Conservation (phyloP, 2,113 vertebrate species). For the Cyrtonyx montezumae region DNA sequence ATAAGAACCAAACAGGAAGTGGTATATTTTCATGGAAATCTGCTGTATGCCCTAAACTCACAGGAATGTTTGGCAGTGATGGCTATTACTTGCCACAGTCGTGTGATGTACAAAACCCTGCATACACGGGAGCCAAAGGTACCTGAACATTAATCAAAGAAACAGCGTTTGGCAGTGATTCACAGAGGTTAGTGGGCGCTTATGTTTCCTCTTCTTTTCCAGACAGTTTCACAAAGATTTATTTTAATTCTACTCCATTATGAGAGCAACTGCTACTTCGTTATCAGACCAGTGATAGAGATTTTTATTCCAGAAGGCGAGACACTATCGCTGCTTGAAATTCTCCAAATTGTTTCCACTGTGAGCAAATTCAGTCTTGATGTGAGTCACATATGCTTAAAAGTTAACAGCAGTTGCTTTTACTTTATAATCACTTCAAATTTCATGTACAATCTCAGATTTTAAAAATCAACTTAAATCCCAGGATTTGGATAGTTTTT, state of each 20-base stretch:
- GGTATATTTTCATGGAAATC: neutral
- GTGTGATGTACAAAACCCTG: neutral
- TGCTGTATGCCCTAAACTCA: neutral
- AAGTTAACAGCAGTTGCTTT: conserved; percentile 9
- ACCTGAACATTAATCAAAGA: neutral
- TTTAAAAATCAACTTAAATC: neutral
- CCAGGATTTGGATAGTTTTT: neutral
- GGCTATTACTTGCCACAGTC: neutral
- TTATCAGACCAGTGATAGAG: neutral
- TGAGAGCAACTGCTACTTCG: neutral
- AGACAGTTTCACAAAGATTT: neutral
- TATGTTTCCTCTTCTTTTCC: neutral
- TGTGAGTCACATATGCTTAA: conserved; percentile 17
- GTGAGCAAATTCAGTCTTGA: conserved; percentile 27
- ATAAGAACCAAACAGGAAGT: neutral
- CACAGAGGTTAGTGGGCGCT: neutral
- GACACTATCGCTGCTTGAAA: conserved; percentile 38
- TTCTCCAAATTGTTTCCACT: conserved; percentile 54
- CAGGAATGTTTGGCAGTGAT: neutral
- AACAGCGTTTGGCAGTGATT: neutral
- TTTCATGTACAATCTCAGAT: neutral
- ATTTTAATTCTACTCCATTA: neutral
- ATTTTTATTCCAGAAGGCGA: conserved; percentile 51
- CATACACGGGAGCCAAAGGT: neutral
- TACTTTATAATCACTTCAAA: neutral